A percentile compares a stretch with the other conserved stretches of the same genome.
phyloP scores from a whole-genome alignment of 2,888 invertebrate species.

The Chirona hameri region DNA sequence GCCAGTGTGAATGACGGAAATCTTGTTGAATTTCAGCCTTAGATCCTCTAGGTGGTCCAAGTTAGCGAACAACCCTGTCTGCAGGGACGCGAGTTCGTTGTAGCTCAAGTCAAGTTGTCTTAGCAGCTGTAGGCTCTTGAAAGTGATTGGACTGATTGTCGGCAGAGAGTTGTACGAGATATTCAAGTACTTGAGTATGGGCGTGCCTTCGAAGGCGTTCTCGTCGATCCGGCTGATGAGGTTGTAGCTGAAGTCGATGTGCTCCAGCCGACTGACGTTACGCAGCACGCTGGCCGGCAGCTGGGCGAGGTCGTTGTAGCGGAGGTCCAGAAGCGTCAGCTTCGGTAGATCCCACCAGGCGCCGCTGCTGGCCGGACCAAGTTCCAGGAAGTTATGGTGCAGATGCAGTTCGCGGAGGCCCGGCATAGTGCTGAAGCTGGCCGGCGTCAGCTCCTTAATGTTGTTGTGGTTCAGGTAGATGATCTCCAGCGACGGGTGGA shows the following conservation, averaged over 20 bases:
- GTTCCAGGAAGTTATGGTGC: conserved; percentile 39
- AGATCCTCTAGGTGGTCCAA: conserved; percentile 59
- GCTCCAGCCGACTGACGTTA: conserved; percentile 39
- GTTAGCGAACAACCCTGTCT: conserved; percentile 53
- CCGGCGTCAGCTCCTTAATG: conserved; percentile 36
- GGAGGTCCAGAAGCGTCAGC: conserved; percentile 38
- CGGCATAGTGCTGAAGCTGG: conserved; percentile 55
- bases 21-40: conserved; percentile 36
- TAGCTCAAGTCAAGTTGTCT: conserved; percentile 70
- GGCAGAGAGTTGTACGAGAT: conserved; percentile 69
- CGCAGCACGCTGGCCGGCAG: conserved; percentile 40
- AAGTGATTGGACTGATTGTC: conserved; percentile 57
- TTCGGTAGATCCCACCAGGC: conserved; percentile 38
- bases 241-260: conserved; percentile 67
- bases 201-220: conserved; percentile 64
- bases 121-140: conserved; percentile 60
- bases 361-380: conserved; percentile 14
- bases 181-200: conserved; percentile 67
- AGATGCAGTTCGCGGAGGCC: conserved; percentile 66
- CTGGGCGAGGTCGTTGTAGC: conserved; percentile 42
- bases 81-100: conserved; percentile 61
- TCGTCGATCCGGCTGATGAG: conserved; percentile 65
- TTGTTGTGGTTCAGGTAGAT: conserved; percentile 40
- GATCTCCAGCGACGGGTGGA: conserved; percentile 36
- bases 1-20: conserved; percentile 30